Conservation (phyloP, 2,113 vertebrate species). For the Herpetotheres cachinnans region DNA sequence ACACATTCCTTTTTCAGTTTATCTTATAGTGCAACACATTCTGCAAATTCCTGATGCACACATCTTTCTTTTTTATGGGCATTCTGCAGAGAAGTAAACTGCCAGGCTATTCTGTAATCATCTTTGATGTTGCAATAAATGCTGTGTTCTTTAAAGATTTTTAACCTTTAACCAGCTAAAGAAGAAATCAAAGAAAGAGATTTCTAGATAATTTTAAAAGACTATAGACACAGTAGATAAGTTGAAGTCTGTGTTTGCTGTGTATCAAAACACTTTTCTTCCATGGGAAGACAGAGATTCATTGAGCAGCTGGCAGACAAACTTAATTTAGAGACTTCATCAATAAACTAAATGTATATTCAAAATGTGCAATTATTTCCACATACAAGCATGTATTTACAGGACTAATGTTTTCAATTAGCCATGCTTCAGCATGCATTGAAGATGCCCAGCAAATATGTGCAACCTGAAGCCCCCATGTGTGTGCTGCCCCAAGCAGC, state of each 20-base stretch:
- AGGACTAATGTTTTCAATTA: background rate
- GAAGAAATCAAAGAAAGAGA: conserved; percentile 41
- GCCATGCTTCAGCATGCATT: background rate
- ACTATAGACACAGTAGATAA: conserved; percentile 34
- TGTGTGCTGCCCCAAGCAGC: background rate
- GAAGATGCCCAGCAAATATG: background rate
- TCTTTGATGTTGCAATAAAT: conserved; percentile 61
- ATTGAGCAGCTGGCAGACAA: background rate
- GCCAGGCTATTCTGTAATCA: conserved; percentile 46
- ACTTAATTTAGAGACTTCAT: background rate
- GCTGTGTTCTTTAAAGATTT: conserved; percentile 46
- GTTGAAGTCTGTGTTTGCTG: conserved; percentile 26
- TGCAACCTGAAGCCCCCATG: background rate
- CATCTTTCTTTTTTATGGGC: conserved; percentile 68
- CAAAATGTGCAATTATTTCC: background rate
- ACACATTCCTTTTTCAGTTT: conserved; percentile 58
- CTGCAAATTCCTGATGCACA: conserved; percentile 42
- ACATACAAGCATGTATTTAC: background rate
- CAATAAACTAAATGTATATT: background rate
- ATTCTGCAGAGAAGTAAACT: conserved; percentile 50
- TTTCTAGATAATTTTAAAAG: conserved; percentile 34
- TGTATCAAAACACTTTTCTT: background rate
- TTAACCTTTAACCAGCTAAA: conserved; percentile 58
- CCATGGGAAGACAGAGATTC: background rate
- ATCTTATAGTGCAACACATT: conserved; percentile 41